Conservation (phyloP, 2,113 vertebrate species). For the Labeo catla region DNA sequence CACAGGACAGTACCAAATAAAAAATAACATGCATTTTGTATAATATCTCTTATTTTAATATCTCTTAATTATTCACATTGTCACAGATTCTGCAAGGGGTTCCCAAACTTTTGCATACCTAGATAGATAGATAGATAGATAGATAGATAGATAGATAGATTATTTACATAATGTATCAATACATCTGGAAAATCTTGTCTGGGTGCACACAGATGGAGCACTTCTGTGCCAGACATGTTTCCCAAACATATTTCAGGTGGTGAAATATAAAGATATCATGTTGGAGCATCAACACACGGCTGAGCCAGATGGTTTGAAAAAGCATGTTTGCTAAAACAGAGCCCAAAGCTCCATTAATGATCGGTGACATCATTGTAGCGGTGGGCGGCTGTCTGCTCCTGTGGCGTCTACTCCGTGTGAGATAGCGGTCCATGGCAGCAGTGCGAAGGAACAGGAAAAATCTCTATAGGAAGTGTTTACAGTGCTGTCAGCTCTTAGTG, state of each 20-base stretch:
- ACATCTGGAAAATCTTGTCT: slow-evolving; percentile 3
- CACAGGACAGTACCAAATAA: too few relatives aligned
- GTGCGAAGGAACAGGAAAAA: slow-evolving; percentile 12
- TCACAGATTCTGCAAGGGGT: too few relatives aligned
- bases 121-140: background rate
- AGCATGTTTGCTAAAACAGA: slow-evolving; percentile 40
- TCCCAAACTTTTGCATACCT: too few relatives aligned
- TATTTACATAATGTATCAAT: background rate
- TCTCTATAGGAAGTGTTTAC: slow-evolving; percentile 21
- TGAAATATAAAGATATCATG: slow-evolving; percentile 39
- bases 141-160: too few relatives aligned
- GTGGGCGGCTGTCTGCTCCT: background rate
- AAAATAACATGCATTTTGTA: too few relatives aligned
- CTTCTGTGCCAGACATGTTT: slow-evolving; percentile 14
- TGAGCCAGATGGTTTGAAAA: slow-evolving; percentile 56
- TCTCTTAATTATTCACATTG: too few relatives aligned
- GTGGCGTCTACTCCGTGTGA: slow-evolving; percentile 10
- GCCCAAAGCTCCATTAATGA: slow-evolving; percentile 42
- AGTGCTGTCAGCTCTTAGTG: slow-evolving; percentile 12
- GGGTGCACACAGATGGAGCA: slow-evolving; percentile 39
- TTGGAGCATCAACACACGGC: slow-evolving; percentile 36
- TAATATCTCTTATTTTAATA: too few relatives aligned
- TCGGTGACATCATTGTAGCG: slow-evolving; percentile 22
- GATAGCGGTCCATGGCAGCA: background rate
- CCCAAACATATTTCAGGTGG: slow-evolving; percentile 34